A percentile compares a stretch with the other conserved stretches of the same genome.
Conservation (phyloP, 2,797 vertebrate genomes). For the Myotis planiceps region DNA sequence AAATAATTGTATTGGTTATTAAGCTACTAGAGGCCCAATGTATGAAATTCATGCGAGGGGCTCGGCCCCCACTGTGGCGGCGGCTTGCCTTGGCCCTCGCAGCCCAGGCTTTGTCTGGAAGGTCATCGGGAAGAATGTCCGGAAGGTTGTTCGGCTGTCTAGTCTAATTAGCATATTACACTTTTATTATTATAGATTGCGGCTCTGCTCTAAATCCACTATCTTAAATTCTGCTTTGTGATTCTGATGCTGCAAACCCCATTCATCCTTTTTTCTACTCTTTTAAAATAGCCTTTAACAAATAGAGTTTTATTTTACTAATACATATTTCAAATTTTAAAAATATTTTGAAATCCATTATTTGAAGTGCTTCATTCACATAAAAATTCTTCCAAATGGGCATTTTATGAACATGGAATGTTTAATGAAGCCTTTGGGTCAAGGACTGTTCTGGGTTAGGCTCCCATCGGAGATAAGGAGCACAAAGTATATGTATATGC, state of each 20-base stretch:
- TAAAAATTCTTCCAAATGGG: not conserved
- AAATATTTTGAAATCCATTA: conserved; percentile 5
- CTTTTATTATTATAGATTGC: too few species aligned
- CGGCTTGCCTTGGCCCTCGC: too few species aligned
- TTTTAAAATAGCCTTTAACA: conserved; percentile 10
- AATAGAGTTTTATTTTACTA: conserved; percentile 17
- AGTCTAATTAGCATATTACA: too few species aligned
- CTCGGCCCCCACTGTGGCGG: rapidly evolving
- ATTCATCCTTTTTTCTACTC: not conserved
- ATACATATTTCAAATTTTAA: not conserved
- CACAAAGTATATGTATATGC: rapidly evolving
- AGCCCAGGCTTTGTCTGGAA: too few species aligned
- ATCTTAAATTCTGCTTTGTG: not conserved
- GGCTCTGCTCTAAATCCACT: not conserved
- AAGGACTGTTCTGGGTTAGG: not conserved
- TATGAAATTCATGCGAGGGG: too few species aligned
- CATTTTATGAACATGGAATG: not conserved
- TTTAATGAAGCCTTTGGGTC: not conserved
- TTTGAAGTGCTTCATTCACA: not conserved
- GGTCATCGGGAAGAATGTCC: too few species aligned
- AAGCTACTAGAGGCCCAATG: not conserved
- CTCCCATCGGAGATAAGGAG: not conserved
- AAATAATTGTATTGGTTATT: not conserved
- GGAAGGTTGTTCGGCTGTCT: too few species aligned
- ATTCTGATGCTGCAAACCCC: not conserved